Evolutionary conservation across 2,797 vertebrate species (phyloP), one percentile per base, ranked within the genome.

Genomic region (Buceros bicornis): DNA sequence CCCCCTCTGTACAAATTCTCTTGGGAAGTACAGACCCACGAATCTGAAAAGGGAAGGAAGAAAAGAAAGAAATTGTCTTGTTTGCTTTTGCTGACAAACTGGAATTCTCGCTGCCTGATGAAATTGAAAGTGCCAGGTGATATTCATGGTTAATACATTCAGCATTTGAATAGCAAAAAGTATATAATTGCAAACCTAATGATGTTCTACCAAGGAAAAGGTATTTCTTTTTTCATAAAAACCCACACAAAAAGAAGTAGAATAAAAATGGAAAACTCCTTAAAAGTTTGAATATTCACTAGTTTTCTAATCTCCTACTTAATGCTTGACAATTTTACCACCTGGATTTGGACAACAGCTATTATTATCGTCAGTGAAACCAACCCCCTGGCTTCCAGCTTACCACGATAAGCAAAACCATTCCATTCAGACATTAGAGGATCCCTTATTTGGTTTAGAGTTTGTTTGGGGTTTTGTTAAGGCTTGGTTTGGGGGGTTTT

Each of bases 21-120:
- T 76, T 77, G 86, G 62, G 71, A 87, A 77, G 82, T 67, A 71
- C 33, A 87, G 92, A 96, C 62, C 60, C 92, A 94, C 20, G 93
- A 72, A 95, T 78, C 96, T 97, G 87, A 93, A 56, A 31, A 93
- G 48, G 40, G 54, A 31, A 93, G 48, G 40, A 93, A 87, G 51
- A 40, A 89, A 89, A 8, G 56, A 70, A 82, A 62, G 73, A 53
- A 71, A 61, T 53, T 66, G 87, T 78, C 60, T 80, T 82, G 35
- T 84, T 90, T 81, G 53, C 8, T 33, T 45, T 88, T 58, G 24
- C 45, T 69, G 69, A 69, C 58, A 76, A 94, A 78, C 31, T 70
- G 22, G 26, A 89, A 85, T 83, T 81, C 45, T 57, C 48, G 76
- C 13, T 72, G 56, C 67, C 6, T 26, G 19, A 76, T 76, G 26